phyloP scores from a whole-genome alignment of 2,797 vertebrate species.

The Picus viridis region DNA sequence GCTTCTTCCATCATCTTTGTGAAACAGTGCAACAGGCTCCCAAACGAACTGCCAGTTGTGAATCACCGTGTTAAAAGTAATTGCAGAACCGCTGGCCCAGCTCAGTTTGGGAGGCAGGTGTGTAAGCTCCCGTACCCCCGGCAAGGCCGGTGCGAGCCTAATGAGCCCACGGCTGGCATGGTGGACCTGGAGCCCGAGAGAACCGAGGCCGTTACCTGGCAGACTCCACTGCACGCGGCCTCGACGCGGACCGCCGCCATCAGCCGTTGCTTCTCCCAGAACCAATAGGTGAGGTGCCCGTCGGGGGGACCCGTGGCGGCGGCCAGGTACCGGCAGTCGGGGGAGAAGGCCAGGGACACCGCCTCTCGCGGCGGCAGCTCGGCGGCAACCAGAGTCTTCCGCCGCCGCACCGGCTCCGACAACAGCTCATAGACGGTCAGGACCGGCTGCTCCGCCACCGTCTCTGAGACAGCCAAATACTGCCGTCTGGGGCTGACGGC shows the following conservation, averaged over 20 bases:
- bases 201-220: constrained; percentile 81
- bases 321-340: constrained; percentile 88
- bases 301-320: constrained; percentile 85
- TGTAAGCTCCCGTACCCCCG: background rate
- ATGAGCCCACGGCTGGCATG: fast-evolving
- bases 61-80: fast-evolving
- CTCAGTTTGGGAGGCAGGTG: fast-evolving
- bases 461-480: constrained; percentile 90
- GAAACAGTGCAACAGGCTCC: fast-evolving
- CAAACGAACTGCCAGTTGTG: background rate
- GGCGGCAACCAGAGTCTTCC: constrained; percentile 80
- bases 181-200: background rate
- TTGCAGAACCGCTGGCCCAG: fast-evolving
- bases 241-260: constrained; percentile 80
- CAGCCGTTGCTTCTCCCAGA: constrained; percentile 92
- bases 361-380: constrained; percentile 79
- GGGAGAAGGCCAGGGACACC: constrained; percentile 89
- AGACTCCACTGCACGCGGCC: constrained; percentile 73
- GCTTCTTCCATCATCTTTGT: background rate
- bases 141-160: background rate
- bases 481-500: constrained; percentile 87
- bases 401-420: constrained; percentile 83
- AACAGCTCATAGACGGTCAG: constrained; percentile 89
- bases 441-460: constrained; percentile 76
- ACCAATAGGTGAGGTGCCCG: constrained; percentile 86